Evolutionary conservation across 2,113 vertebrate genomes (phyloP).

Genomic region (Seriola aureovittata): DNA sequence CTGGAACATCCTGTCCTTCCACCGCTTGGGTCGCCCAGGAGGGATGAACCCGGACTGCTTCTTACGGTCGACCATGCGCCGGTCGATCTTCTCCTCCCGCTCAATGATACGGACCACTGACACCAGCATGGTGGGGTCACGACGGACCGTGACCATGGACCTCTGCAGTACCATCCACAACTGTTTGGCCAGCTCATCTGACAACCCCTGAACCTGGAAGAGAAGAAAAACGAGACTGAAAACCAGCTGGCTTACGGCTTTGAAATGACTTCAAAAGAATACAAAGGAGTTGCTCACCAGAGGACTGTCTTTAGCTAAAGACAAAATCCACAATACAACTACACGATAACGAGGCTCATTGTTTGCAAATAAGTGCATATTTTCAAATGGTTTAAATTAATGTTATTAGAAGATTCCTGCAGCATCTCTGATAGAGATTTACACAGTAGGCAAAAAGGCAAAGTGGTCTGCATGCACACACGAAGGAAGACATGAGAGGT

Average conservation of each 20-base stretch:
- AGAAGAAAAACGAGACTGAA: neutral
- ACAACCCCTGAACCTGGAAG: conserved; percentile 89
- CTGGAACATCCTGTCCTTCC: conserved; percentile 95
- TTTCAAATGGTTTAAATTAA: too few species aligned
- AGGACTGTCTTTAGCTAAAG: too few species aligned
- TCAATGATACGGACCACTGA: conserved; percentile 97
- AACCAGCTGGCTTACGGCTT: neutral
- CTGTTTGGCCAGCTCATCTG: conserved; percentile 95
- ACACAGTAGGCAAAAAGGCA: too few species aligned
- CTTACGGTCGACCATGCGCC: conserved; percentile 93
- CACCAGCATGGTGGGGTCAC: conserved; percentile 95
- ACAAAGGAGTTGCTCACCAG: too few species aligned
- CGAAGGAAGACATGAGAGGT: too few species aligned
- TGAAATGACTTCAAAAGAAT: too few species aligned
- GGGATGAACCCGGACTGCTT: conserved; percentile 96
- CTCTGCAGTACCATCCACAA: conserved; percentile 98
- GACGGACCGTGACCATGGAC: conserved; percentile 91
- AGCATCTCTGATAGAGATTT: too few species aligned
- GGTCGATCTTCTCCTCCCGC: conserved; percentile 95
- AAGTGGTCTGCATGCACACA: too few species aligned
- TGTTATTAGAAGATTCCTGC: too few species aligned
- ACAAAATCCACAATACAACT: neutral
- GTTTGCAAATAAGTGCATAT: neutral
- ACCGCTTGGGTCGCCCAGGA: conserved; percentile 93
- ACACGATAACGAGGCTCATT: neutral